phyloP scores from a whole-genome alignment of 2,797 vertebrate genomes.

The Iguana delicatissima region DNA sequence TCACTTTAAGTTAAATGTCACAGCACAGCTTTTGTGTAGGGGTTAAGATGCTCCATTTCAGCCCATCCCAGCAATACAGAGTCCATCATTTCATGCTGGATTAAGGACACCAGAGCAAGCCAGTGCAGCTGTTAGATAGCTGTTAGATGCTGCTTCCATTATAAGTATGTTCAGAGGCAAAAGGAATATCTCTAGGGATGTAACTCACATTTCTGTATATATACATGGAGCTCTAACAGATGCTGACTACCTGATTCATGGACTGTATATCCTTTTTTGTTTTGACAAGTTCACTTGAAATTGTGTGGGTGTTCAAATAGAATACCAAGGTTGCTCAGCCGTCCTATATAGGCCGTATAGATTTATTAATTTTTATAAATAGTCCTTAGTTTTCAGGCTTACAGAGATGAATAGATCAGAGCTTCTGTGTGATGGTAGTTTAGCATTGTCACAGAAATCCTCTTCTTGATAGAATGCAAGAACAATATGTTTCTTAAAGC shows the following conservation, averaged over 20 bases:
- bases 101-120: not conserved
- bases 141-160: not conserved
- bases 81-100: not conserved
- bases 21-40: not conserved
- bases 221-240: not conserved
- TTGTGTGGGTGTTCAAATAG: not conserved
- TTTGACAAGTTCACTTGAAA: not conserved
- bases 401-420: constrained; percentile 5
- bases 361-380: constrained; percentile 20
- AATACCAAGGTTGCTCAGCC: not conserved
- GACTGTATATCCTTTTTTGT: not conserved
- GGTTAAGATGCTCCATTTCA: not conserved
- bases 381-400: not conserved
- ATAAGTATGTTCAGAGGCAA: not conserved
- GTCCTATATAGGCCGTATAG: not conserved
- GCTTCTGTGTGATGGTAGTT: not conserved
- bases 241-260: not conserved
- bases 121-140: not conserved
- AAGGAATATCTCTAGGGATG: no score
- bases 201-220: not conserved
- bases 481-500: not conserved
- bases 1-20: not conserved
- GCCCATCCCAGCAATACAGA: not conserved
- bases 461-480: not conserved
- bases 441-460: not conserved